Evolutionary conservation across 2,888 invertebrate genomes (phyloP), one percentile per base, ranked within the genome.

Genomic region (Orthosia incerta): DNA sequence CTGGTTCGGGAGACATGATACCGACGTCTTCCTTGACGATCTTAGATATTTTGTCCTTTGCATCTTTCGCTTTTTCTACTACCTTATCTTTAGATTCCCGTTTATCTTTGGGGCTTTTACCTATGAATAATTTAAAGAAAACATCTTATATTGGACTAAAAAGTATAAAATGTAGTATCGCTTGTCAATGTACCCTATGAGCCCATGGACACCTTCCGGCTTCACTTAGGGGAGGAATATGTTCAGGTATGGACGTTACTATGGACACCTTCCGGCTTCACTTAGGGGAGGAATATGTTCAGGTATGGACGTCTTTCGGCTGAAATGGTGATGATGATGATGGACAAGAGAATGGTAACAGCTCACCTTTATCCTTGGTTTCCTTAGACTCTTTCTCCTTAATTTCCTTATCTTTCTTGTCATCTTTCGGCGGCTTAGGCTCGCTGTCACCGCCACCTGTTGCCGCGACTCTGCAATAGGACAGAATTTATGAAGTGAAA

Each of bases 1-100:
- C 93, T 0, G 89, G 85, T 13, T 90, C 90, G 0, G 87, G 79
- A 0, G 79, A 53, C 0, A 74, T 39, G 4, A 26, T 0, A 0
- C 45, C 3, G 2, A 79, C 62, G n/a, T 85, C 87, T 18, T 88
- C 86, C 18, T 46, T 60, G 1, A 16, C 5, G 5, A 76, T 4
- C 16, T 70, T 75, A 16, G 53, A 18, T 11, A 15, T 60, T 9
- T 53, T 7, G 16, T 39, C 4, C 31, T 31, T 0, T 20, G 12
- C 5, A 2, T 18, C 23, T 57, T 61, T 68, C n/a, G 2, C 61
- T 46, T 61, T 77, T 13, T 56, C 62, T 53, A 56, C 74, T 31
- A 45, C 76, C n/a, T 56, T 68, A 0, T 51, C 69, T 55, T 77
- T 67, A 0, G n/a, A 13, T 11, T 75, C 65, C 9, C 39, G 71